Conservation (phyloP, 2,797 vertebrate genomes). For the Trachops cirrhosus region DNA sequence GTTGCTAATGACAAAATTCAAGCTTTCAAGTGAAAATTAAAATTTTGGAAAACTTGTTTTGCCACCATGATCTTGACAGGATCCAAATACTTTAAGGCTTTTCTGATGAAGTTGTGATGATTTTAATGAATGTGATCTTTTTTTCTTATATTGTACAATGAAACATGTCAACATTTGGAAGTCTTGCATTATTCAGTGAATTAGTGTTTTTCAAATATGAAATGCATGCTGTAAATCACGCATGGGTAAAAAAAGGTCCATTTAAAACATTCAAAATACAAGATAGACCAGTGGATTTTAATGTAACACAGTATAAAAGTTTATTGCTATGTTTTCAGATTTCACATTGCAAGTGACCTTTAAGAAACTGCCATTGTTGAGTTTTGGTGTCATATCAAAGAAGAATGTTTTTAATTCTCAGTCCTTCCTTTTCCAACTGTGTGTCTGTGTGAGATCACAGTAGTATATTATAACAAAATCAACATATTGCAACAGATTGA, state of each 20-base stretch:
- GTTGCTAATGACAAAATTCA: not conserved
- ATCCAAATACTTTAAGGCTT: not conserved
- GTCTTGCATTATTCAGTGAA: not conserved
- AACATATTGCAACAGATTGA: not conserved
- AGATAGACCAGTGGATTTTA: not conserved
- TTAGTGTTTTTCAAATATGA: not conserved
- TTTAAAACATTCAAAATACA: not conserved
- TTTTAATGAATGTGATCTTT: not conserved
- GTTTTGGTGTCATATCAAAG: slow-evolving; percentile 1
- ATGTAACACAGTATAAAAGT: not conserved
- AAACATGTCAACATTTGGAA: not conserved
- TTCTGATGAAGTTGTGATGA: not conserved
- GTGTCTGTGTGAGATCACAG: not conserved
- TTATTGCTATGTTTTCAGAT: slow-evolving; percentile 1
- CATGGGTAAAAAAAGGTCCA: not conserved
- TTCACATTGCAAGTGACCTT: not conserved
- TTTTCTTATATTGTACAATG: not conserved
- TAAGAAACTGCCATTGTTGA: not conserved
- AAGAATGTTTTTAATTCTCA: not conserved
- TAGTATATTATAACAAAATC: not conserved
- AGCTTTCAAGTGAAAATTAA: not conserved
- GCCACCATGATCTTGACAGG: not conserved
- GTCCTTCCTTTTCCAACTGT: not conserved
- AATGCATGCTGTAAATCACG: not conserved
- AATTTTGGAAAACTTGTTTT: not conserved